A percentile compares a stretch with the other conserved stretches of the same genome.
These are phyloP conservation scores for Pristionchus exspectatus DNA, from an alignment of 2,888 invertebrate genomes.

Conservation along the genomic window DNA sequence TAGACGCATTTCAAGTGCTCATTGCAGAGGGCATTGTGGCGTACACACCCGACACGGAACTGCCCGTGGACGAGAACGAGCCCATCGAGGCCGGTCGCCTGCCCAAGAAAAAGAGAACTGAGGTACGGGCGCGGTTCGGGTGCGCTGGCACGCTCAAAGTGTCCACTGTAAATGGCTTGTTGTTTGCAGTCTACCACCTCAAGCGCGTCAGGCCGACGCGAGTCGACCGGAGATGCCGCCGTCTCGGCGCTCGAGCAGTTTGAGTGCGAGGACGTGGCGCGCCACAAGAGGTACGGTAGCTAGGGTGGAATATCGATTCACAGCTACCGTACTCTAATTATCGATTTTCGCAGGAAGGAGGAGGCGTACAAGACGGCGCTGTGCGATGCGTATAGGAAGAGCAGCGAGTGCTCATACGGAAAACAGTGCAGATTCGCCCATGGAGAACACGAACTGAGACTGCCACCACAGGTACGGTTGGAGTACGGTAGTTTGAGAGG, in stretches of 20 bases:
- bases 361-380: constrained; percentile 77
- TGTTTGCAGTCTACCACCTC: constrained; percentile 37
- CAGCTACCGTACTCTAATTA: not conserved
- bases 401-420: constrained; percentile 71
- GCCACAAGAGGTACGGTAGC: constrained; percentile 20
- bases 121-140: constrained; percentile 19
- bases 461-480: constrained; percentile 62
- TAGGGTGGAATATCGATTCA: not conserved
- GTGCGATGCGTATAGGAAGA: constrained; percentile 74
- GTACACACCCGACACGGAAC: constrained; percentile 54
- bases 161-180: not conserved
- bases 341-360: constrained; percentile 59
- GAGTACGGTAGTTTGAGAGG: not conserved
- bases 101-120: constrained; percentile 48
- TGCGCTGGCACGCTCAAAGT: not conserved
- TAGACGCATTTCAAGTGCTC: not conserved
- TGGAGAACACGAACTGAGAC: constrained; percentile 74
- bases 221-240: not conserved
- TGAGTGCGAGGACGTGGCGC: constrained; percentile 44
- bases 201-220: constrained; percentile 5
- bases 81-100: constrained; percentile 55
- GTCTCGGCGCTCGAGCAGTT: constrained; percentile 2
- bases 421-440: constrained; percentile 75
- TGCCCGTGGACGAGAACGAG: constrained; percentile 49
- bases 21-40: constrained; percentile 22